Conservation (phyloP, 2,888 invertebrate genomes). For the Cynaeus angustus region DNA sequence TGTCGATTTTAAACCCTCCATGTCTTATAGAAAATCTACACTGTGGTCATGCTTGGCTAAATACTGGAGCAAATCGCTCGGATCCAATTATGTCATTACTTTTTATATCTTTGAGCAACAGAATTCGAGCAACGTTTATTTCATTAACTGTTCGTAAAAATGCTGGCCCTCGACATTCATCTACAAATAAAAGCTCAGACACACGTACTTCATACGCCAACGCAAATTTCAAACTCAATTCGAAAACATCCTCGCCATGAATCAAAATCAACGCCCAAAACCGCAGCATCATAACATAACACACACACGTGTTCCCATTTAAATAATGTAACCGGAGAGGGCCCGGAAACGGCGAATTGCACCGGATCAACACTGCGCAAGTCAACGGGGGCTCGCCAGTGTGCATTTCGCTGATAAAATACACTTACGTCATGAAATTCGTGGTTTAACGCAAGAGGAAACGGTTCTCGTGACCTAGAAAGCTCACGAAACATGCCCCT, state of each 20-base stretch:
- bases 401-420: constrained; percentile 12
- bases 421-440: constrained; percentile 13
- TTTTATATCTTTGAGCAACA: background rate
- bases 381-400: constrained; percentile 20
- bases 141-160: too few species aligned
- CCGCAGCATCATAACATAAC: background rate
- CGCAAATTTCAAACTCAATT: too few species aligned
- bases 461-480: constrained; percentile 22
- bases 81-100: too few species aligned
- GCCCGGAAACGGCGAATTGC: constrained; percentile 19
- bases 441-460: constrained; percentile 9
- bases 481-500: background rate
- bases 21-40: too few species aligned
- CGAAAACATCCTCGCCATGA: background rate
- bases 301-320: constrained; percentile 15
- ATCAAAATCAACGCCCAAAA: background rate
- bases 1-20: too few species aligned
- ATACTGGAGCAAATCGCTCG: too few species aligned
- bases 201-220: too few species aligned
- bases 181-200: too few species aligned
- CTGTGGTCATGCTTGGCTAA: too few species aligned
- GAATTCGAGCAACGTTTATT: too few species aligned
- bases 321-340: constrained; percentile 4
- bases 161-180: too few species aligned
- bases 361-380: constrained; percentile 23